Evolutionary conservation across 2,888 invertebrate genomes (phyloP).

Genomic region (Apodemia hepburni): DNA sequence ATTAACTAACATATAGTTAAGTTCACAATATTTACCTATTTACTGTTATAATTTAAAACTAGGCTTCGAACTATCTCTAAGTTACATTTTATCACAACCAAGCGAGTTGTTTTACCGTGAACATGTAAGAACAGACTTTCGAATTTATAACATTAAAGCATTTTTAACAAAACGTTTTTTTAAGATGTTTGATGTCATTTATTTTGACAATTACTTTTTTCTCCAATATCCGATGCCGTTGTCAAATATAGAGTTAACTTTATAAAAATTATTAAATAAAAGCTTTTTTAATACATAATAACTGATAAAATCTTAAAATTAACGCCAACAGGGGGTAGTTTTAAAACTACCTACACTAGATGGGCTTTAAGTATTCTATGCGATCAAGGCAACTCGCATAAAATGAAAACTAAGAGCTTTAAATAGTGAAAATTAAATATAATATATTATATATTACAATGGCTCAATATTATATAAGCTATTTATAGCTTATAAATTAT

Average conservation of each 20-base stretch:
- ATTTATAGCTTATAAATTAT: constrained; percentile 69
- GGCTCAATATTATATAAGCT: constrained; percentile 76
- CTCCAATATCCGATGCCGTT: neutral
- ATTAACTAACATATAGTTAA: too few species aligned
- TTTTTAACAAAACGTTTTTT: too few species aligned
- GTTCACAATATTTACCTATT: too few species aligned
- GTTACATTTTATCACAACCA: too few species aligned
- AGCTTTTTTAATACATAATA: constrained; percentile 53
- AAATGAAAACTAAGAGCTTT: constrained; percentile 80
- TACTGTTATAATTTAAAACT: too few species aligned
- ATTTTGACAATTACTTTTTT: too few species aligned
- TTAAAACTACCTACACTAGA: constrained; percentile 34
- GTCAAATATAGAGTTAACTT: constrained; percentile 38
- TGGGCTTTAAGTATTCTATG: constrained; percentile 61
- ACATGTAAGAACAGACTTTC: too few species aligned
- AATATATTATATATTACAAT: constrained; percentile 73
- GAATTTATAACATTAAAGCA: too few species aligned
- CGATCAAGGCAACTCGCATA: constrained; percentile 62
- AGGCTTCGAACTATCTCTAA: too few species aligned
- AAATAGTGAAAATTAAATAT: constrained; percentile 76
- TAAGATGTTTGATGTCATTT: too few species aligned
- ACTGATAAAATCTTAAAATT: constrained; percentile 50
- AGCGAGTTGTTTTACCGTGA: too few species aligned
- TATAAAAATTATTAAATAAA: constrained; percentile 64
- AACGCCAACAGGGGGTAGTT: constrained; percentile 44